Evolutionary conservation across 2,888 invertebrate genomes (phyloP), one percentile per base, ranked within the genome.

Genomic region (Orthosia gracilis): DNA sequence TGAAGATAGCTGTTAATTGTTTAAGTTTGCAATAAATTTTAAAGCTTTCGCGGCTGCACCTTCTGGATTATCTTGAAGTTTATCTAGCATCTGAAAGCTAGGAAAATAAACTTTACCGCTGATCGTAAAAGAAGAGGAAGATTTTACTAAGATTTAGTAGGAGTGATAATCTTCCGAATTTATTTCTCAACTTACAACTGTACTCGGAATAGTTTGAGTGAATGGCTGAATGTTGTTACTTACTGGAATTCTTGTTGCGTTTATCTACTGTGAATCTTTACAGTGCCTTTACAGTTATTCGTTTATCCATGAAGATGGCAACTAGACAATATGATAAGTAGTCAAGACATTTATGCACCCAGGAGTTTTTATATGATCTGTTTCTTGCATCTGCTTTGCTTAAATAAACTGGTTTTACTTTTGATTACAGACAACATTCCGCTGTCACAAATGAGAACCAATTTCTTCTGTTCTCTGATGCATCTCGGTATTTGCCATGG

Each of bases 1-100:
- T 86, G 88, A 87, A 87, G 88, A 89, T 89, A 83, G 85, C 86
- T 88, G 87, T 90, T 90, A 92, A 91, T 91, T 90, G 87, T 89
- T 88, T 84, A 82, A 83, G 75, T 84, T 85, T 65, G 78, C 79
- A 74, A 84, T 84, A 82, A 81, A 83, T 85, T 75, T 49, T 49
- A 70, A 65, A 80, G 76, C 75, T 70, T 79, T 79, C 58, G 55
- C 78, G 73, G 70, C 64, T 73, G 78, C 78, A 74, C 73, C 81
- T 84, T 76, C 76, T 75, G 67, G 63, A 77, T 78, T 80, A 82
- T 87, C 80, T 82, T 67, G 52, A 69, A 81, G 69, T 70, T 70
- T 76, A 84, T 82, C 73, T 77, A 12, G 21, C 76, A 85, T 82
- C 64, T 73, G 66, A 76, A 75, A 66, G 67, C 77, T 75, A 69